Evolutionary conservation across 2,888 invertebrate species (phyloP), one percentile per base, ranked within the genome.

Genomic region (Drosophila nr. medialis): DNA sequence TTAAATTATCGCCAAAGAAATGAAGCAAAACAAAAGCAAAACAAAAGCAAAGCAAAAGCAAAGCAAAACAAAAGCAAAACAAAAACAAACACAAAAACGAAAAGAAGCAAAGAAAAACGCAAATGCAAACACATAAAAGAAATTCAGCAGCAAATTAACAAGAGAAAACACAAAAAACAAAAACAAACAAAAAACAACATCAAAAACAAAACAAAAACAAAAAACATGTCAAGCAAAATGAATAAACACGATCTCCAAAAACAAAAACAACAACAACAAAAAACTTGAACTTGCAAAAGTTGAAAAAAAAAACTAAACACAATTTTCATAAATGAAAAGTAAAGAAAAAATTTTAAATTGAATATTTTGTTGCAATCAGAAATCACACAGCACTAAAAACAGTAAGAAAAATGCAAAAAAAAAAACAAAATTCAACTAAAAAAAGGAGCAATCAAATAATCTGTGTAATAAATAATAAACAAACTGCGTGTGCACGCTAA

Each of bases 1-100:
- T 92, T 92, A 91, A 91, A 91, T 91, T 89, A 92, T 90, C 92
- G 91, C 92, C 92, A 92, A 92, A 92, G 92, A 91, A 90, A 82
- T 80, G 80, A 83, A 82, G 81, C 81, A 81, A 79, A 80, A 79
- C 72, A 77, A 84, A 75, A 72, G 59, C 71, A 69, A 29, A 29
- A 7, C 29, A 29, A 29, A 29, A 29, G 27, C 5, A 27, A 27
- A 27, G 0, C 27, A 29, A 29, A 83, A 82, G 80, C 80, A 78
- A 79, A 80, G 78, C 72, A 77, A 84, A 75, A 24, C 24, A 24
- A 24, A 24, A 24, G 70, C 29, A 29, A 75, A 75, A 77, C 64
- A 65, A 84, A 72, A 63, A 64, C 72, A 66, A 66, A 72, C 56
- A 59, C 40, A 63, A 75, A 65, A 60, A 53, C 30, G 42, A 54